Evolutionary conservation across 2,797 vertebrate species (phyloP).

Genomic region (Lophius americanus): DNA sequence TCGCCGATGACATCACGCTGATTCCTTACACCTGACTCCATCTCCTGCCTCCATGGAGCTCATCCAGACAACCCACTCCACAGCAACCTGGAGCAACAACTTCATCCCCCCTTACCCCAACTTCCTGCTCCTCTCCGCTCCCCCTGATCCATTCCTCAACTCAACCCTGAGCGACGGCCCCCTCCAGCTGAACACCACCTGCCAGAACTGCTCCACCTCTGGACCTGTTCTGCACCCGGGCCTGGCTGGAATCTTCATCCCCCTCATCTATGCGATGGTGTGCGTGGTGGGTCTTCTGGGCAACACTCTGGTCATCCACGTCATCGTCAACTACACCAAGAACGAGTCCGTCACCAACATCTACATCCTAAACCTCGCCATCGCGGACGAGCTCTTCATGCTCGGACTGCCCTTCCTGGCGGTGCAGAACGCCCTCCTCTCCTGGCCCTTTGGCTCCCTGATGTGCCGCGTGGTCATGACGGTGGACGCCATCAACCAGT

Average conservation of each 20-base stretch:
- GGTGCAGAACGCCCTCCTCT: constrained; percentile 91
- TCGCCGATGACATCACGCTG: constrained; percentile 31
- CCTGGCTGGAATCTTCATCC: constrained; percentile 77
- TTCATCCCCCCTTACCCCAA: constrained; percentile 47
- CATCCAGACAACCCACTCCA: constrained; percentile 47
- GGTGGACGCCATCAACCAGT: constrained; percentile 94
- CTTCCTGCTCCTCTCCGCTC: constrained; percentile 50
- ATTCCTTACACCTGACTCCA: not conserved
- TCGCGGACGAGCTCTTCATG: constrained; percentile 95
- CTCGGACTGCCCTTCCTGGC: constrained; percentile 93
- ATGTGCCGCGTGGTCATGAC: constrained; percentile 93
- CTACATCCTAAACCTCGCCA: constrained; percentile 94
- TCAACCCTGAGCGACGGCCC: constrained; percentile 15
- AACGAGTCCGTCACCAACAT: constrained; percentile 95
- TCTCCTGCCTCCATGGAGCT: constrained; percentile 62
- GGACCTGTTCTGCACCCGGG: constrained; percentile 50
- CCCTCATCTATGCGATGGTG: constrained; percentile 88
- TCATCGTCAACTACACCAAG: constrained; percentile 89
- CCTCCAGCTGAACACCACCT: constrained; percentile 43
- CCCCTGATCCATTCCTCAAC: constrained; percentile 35
- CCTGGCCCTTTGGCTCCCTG: constrained; percentile 93
- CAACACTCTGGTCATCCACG: constrained; percentile 92
- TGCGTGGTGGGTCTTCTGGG: constrained; percentile 88
- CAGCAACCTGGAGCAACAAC: constrained; percentile 43
- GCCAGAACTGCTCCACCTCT: constrained; percentile 57